Evolutionary conservation across 1,140 invertebrate genomes (phyloP).

Genomic region (Cydia pomonella): DNA sequence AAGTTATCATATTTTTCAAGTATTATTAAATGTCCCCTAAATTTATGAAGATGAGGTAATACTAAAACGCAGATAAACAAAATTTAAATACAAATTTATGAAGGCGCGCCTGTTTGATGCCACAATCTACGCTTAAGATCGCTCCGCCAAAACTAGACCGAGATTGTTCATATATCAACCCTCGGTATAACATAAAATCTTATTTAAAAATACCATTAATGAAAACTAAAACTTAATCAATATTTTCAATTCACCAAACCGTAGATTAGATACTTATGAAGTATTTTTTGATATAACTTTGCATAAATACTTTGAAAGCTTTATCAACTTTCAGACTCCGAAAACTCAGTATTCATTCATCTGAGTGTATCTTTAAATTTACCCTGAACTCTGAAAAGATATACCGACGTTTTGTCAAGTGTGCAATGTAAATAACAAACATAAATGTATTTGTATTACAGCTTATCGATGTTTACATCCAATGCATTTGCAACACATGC

Average conservation of each 20-base stretch:
- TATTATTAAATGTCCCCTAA: not conserved
- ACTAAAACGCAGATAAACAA: not conserved
- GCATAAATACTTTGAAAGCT: too few relatives aligned
- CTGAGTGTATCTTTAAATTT: too few relatives aligned
- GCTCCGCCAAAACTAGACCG: not conserved
- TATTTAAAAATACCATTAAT: not conserved
- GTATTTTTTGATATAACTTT: too few relatives aligned
- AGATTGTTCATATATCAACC: not conserved
- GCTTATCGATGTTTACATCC: not conserved
- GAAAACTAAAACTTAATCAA: too few relatives aligned
- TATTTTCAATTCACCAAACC: too few relatives aligned
- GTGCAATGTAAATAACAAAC: not conserved
- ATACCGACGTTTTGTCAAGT: not conserved
- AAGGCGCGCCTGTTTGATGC: not conserved
- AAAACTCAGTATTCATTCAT: too few relatives aligned
- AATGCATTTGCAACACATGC: constrained; percentile 5
- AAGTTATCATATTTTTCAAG: too few relatives aligned
- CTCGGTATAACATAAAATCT: not conserved
- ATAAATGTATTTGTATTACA: not conserved
- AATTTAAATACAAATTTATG: not conserved
- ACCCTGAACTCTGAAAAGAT: too few relatives aligned
- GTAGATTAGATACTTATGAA: too few relatives aligned
- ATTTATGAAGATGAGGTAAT: not conserved
- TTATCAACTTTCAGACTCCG: too few relatives aligned
- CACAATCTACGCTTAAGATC: not conserved